Base-by-base conservation (phyloP, 35 echinoderm and acorn worm genomes). In the Anneissia japonica region DNA sequence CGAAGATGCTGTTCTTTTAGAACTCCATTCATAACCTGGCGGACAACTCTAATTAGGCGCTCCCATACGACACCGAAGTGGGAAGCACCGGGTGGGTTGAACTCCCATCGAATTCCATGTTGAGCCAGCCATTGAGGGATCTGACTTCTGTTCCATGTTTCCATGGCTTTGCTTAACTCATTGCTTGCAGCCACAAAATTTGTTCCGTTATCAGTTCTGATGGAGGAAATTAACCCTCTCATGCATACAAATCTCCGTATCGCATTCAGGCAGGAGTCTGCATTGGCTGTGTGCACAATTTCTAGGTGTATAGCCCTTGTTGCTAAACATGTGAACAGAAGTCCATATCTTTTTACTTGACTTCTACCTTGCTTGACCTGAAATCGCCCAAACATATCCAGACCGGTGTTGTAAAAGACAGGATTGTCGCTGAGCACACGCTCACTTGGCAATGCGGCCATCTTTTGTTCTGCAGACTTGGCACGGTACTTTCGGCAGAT, bases 61-160 rank as follows among this genome's bases (percentile, higher is more conserved):
- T 94, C 92, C 92, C 84, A 94, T 1, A 90, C 38, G 0, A 82
- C 84, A 37, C 91, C 91, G 21, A 79, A 80, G 77, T 93, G 82
- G 23, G 82, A 86, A 23, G 81, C 87, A 21, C 73, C 56, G 19
- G 87, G 91, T 86, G 87, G 56, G 38, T 92, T 93, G 37, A 93
- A 93, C 31, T 84, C 35, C 85, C 51, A 90, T 5, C 82, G 79
- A 26, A 89, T 85, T 21, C 37, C 41, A 23, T 79, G 30, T 75
- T 95, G 72, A 12, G 26, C 7, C 13, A 87, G 30, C 21, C 74
- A 74, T 31, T 45, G 32, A 30, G 72, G 7, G 14, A 90, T 74
- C 11, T 86, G 12, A 11, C 46, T 46, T 10, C 83, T 11, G 41
- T 94, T 83, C 76, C 83, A 87, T 30, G 36, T 23, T 31, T 86